A percentile compares a stretch with the other conserved stretches of the same genome.
These are phyloP conservation scores for Metaphire vulgaris DNA, from an alignment of 1,140 invertebrate species.

Conservation along the genomic window DNA sequence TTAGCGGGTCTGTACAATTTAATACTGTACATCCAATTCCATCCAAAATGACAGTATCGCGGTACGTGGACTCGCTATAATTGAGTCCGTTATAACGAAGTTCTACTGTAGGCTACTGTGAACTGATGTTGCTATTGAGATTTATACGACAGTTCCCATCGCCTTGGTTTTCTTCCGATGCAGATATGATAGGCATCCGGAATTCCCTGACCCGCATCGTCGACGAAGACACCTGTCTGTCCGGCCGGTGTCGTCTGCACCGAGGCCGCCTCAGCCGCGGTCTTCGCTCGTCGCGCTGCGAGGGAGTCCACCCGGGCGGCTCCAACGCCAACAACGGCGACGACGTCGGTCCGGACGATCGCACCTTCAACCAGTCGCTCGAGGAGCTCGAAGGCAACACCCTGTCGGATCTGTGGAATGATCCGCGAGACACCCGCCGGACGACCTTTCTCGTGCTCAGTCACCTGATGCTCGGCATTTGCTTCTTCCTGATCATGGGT, in stretches of 20 bases:
- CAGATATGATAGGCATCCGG: neutral
- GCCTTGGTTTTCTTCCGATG: no score
- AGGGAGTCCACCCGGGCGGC: neutral
- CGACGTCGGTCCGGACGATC: neutral
- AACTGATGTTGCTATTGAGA: no score
- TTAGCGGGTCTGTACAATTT: no score
- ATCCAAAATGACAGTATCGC: no score
- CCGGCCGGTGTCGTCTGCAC: neutral
- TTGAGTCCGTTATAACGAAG: no score
- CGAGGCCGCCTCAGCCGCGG: neutral
- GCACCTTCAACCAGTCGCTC: neutral
- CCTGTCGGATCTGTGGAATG: neutral
- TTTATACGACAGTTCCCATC: no score
- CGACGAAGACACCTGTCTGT: neutral
- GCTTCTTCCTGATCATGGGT: neutral
- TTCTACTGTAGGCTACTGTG: no score
- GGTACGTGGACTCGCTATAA: no score
- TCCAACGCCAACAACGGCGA: neutral
- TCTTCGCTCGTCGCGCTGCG: neutral
- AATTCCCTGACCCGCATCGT: neutral
- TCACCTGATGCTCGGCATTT: neutral
- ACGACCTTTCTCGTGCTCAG: neutral
- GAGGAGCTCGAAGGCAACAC: neutral
- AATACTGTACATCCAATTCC: no score
- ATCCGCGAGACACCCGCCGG: neutral